phyloP scores from a whole-genome alignment of 2,797 vertebrate genomes.

The Scleropages formosus region DNA sequence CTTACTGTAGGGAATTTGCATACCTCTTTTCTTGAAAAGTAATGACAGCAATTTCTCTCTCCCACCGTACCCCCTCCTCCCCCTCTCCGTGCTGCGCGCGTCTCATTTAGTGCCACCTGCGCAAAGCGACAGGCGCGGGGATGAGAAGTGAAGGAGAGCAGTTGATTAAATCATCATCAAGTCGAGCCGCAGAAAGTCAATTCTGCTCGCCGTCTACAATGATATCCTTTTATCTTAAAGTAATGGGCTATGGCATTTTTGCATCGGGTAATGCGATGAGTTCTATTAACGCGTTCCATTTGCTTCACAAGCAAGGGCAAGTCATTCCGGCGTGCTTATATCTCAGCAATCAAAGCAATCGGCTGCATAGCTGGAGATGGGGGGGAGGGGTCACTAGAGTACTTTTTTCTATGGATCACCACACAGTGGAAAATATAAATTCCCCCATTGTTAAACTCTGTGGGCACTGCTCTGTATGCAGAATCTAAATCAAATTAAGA shows the following conservation, averaged over 20 bases:
- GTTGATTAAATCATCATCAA: slow-evolving; percentile 99
- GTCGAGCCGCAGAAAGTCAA: slow-evolving; percentile 97
- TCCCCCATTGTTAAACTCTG: slow-evolving; percentile 77
- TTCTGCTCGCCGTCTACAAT: slow-evolving; percentile 98
- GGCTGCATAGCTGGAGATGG: slow-evolving; percentile 83
- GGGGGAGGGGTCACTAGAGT: slow-evolving; percentile 64
- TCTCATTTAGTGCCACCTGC: slow-evolving; percentile 97
- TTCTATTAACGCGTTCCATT: slow-evolving; percentile 99
- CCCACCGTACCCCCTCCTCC: slow-evolving; percentile 63
- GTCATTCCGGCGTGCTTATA: slow-evolving; percentile 90
- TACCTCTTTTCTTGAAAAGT: slow-evolving; percentile 91
- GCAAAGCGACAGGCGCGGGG: slow-evolving; percentile 87
- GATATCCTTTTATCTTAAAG: slow-evolving; percentile 99
- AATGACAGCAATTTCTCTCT: slow-evolving; percentile 95
- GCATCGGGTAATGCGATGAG: slow-evolving; percentile 97
- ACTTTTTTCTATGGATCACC: slow-evolving; percentile 86
- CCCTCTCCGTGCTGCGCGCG: slow-evolving; percentile 81
- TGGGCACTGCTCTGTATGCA: slow-evolving; percentile 15
- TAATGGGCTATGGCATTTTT: slow-evolving; percentile 99
- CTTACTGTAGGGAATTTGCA: slow-evolving; percentile 89
- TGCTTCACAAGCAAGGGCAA: slow-evolving; percentile 98
- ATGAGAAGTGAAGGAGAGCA: slow-evolving; percentile 99
- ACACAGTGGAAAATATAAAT: slow-evolving; percentile 77
- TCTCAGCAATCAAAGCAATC: slow-evolving; percentile 96
- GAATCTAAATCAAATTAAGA: slow-evolving; percentile 44